A percentile compares a stretch with the other conserved stretches of the same genome.
Evolutionary conservation across 2,888 invertebrate genomes (phyloP).

Genomic region (Hyppa rectilinea): DNA sequence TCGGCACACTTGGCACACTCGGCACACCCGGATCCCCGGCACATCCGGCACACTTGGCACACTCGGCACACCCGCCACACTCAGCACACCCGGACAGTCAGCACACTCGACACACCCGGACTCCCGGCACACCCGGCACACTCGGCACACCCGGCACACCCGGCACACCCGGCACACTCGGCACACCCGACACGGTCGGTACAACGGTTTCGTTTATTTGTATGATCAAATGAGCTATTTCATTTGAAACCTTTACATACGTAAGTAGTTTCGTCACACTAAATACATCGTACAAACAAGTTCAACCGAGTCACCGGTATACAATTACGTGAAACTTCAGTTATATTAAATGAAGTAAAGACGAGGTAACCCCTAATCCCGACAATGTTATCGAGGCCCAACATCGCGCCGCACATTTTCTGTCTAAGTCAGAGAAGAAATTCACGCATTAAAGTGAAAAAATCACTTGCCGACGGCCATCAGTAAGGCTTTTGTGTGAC

Average conservation of each 20-base stretch:
- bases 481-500: conserved; percentile 42
- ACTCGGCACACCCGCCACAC: background rate
- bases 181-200: background rate
- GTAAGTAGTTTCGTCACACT: too few relatives aligned
- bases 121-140: background rate
- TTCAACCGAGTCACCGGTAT: background rate
- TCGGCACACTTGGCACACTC: background rate
- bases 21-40: background rate
- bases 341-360: background rate
- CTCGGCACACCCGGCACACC: too few relatives aligned
- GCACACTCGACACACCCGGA: too few relatives aligned
- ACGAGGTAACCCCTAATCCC: background rate
- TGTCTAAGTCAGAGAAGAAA: conserved; percentile 12
- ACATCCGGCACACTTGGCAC: too few relatives aligned
- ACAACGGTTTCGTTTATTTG: too few relatives aligned
- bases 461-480: conserved; percentile 43
- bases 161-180: background rate
- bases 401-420: conserved; percentile 15
- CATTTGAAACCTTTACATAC: too few relatives aligned
- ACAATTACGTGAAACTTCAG: background rate
- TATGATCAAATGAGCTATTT: too few relatives aligned
- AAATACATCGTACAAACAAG: background rate
- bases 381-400: conserved; percentile 2
- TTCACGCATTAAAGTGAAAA: conserved; percentile 29
- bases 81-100: too few relatives aligned